Conservation (phyloP, 2,113 vertebrate species). For the Apodemus sylvaticus region DNA sequence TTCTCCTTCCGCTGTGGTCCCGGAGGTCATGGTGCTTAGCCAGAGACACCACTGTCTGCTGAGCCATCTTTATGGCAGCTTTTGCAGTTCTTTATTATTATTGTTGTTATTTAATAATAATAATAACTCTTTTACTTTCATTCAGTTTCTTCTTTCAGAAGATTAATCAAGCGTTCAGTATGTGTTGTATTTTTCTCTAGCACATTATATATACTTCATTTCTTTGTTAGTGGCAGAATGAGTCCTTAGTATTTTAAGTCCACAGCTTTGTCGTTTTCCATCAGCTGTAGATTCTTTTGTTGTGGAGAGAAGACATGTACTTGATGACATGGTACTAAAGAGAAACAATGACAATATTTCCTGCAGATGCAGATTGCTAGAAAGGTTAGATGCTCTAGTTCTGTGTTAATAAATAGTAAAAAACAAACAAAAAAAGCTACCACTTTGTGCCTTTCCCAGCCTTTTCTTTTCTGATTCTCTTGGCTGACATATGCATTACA, state of each 20-base stretch:
- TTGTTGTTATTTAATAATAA: no score
- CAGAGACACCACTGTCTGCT: neutral
- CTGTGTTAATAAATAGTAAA: neutral
- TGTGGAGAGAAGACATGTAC: neutral
- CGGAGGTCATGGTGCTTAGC: neutral
- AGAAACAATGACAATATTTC: neutral
- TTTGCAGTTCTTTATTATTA: neutral
- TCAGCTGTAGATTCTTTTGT: neutral
- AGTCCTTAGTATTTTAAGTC: neutral
- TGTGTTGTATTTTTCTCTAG: neutral
- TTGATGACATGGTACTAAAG: neutral
- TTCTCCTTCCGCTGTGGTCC: neutral
- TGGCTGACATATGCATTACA: neutral
- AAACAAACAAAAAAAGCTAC: neutral
- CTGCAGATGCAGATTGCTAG: neutral
- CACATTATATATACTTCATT: neutral
- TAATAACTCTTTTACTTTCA: neutral
- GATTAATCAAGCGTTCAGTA: neutral
- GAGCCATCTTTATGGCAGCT: neutral
- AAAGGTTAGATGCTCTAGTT: neutral
- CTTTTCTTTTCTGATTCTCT: neutral
- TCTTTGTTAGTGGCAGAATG: neutral
- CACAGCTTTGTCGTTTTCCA: neutral
- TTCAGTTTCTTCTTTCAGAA: neutral
- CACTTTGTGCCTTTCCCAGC: neutral